Percentiles rank a stretch among this genome's conserved stretches.
These are phyloP conservation scores for Protomyctophum bolini DNA, from an alignment of 2,113 vertebrate species.

Conservation along the genomic window DNA sequence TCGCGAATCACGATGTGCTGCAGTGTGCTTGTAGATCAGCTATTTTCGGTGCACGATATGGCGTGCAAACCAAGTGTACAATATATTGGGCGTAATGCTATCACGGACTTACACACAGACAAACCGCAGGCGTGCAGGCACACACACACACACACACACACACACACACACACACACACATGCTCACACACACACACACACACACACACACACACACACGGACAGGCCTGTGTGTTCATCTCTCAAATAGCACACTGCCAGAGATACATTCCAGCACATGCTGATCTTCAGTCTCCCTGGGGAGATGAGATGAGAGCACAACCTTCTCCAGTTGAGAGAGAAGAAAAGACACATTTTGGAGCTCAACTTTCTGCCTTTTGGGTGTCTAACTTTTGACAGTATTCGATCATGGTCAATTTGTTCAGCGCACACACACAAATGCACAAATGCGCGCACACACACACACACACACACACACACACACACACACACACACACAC, in stretches of 20 bases:
- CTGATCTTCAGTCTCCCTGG: constrained; percentile 7
- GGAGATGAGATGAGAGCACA: background rate
- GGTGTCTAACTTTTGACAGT: background rate
- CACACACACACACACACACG: constrained; percentile 15
- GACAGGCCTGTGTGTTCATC: constrained; percentile 13
- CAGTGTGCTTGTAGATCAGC: no score
- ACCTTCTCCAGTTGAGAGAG: background rate
- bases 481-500: no score
- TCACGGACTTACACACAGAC: constrained; percentile 31
- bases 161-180: background rate
- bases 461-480: no score
- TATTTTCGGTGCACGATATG: no score
- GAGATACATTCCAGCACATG: constrained; percentile 7
- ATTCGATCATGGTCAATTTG: constrained; percentile 7
- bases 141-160: constrained; percentile 11
- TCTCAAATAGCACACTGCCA: constrained; percentile 14
- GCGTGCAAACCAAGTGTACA: no score
- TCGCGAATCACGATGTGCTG: no score
- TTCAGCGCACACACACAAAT: no score
- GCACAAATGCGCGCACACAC: no score
- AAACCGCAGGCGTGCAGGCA: background rate
- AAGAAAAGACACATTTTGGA: background rate
- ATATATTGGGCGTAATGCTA: no score
- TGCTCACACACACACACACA: constrained; percentile 2
- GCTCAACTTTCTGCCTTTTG: background rate